phyloP scores from a whole-genome alignment of 2,113 vertebrate genomes.

The Hippocampus abdominalis region DNA sequence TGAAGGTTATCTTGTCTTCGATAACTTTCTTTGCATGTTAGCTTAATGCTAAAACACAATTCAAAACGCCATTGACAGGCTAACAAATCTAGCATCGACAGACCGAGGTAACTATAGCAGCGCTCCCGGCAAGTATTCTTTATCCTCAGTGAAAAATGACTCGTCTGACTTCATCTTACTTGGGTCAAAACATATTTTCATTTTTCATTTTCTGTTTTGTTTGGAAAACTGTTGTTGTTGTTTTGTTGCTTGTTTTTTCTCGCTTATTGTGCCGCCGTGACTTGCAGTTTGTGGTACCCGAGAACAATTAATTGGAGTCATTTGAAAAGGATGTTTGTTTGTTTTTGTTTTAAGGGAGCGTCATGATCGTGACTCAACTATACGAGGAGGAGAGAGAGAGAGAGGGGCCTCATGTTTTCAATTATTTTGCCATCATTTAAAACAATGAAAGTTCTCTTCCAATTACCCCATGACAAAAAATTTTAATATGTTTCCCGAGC shows the following conservation, averaged over 20 bases:
- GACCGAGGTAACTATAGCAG: too few relatives aligned
- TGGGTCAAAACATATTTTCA: too few relatives aligned
- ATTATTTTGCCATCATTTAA: background rate
- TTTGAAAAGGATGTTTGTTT: background rate
- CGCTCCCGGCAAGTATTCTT: too few relatives aligned
- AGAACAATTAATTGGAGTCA: background rate
- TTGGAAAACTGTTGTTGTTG: background rate
- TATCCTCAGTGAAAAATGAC: too few relatives aligned
- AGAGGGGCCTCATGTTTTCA: background rate
- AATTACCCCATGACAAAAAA: background rate
- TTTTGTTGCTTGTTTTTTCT: too few relatives aligned
- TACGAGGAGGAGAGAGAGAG: too few relatives aligned
- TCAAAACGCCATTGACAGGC: too few relatives aligned
- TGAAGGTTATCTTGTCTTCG: too few relatives aligned
- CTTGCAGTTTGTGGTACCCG: background rate
- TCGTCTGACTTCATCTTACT: too few relatives aligned
- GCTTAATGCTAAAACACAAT: too few relatives aligned
- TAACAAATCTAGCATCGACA: too few relatives aligned
- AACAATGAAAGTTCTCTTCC: background rate
- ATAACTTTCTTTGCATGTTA: too few relatives aligned
- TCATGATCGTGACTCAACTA: background rate
- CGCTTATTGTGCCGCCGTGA: background rate
- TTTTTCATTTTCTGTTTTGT: background rate
- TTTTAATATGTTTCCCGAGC: background rate
- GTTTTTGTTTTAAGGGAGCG: background rate